These are phyloP conservation scores for Acanthosoma haemorrhoidale DNA, from an alignment of 2,888 invertebrate genomes.

Conservation along the genomic window DNA sequence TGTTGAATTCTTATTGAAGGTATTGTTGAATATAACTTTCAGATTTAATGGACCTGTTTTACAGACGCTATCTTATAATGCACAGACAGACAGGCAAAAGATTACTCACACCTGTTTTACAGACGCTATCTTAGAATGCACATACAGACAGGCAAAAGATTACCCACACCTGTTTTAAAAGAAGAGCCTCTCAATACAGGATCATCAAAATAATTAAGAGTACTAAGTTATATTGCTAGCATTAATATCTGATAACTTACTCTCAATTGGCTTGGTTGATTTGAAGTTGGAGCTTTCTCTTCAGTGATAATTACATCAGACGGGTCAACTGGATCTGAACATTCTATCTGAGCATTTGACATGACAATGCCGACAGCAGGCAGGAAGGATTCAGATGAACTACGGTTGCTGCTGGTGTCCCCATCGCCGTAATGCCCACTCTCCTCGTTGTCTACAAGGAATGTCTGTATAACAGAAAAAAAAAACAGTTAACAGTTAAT, in stretches of 20 bases:
- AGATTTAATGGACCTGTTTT: too few species aligned
- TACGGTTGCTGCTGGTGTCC: background rate
- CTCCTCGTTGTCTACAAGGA: background rate
- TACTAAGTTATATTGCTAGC: too few species aligned
- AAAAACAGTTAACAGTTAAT: background rate
- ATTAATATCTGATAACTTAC: slow-evolving; percentile 27
- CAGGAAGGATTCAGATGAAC: slow-evolving; percentile 52
- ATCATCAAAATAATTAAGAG: too few species aligned
- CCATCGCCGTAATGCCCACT: background rate
- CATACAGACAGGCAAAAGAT: too few species aligned
- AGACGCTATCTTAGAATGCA: too few species aligned
- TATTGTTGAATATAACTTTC: too few species aligned
- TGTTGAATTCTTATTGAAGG: too few species aligned
- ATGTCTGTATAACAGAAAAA: slow-evolving; percentile 17
- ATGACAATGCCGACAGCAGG: slow-evolving; percentile 64
- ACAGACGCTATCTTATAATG: too few species aligned
- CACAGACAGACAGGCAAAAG: too few species aligned
- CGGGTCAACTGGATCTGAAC: slow-evolving; percentile 44
- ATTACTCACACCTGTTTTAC: too few species aligned
- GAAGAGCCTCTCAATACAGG: too few species aligned
- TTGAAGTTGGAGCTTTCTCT: slow-evolving; percentile 44
- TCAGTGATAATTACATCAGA: slow-evolving; percentile 46
- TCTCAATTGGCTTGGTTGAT: slow-evolving; percentile 37
- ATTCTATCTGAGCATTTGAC: slow-evolving; percentile 44
- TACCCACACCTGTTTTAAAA: too few species aligned